These are phyloP conservation scores for Drosophila yakuba DNA, from an alignment of 1,140 invertebrate species.

Conservation along the genomic window DNA sequence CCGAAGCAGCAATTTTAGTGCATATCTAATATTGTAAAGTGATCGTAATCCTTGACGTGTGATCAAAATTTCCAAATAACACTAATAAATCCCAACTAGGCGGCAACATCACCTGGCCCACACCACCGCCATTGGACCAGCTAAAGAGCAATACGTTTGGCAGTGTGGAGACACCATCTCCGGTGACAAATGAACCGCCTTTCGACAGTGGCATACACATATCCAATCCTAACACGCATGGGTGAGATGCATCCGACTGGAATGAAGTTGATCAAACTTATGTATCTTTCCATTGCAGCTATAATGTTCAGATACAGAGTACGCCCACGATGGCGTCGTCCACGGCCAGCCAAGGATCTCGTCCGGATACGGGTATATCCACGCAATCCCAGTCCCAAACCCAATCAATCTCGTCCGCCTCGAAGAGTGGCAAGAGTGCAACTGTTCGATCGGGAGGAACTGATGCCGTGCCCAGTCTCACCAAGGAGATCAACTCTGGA, in stretches of 20 bases:
- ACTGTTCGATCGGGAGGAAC: slow-evolving; percentile 28
- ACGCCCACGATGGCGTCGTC: slow-evolving; percentile 81
- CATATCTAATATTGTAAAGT: slow-evolving; percentile 53
- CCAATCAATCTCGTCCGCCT: slow-evolving; percentile 70
- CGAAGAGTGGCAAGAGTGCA: slow-evolving; percentile 72
- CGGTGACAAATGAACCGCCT: slow-evolving; percentile 79
- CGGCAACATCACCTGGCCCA: slow-evolving; percentile 81
- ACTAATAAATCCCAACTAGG: slow-evolving; percentile 37
- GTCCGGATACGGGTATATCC: slow-evolving; percentile 84
- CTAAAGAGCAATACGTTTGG: slow-evolving; percentile 81
- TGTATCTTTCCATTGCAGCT: slow-evolving; percentile 43
- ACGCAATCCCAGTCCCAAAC: slow-evolving; percentile 60
- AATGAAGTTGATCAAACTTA: background rate
- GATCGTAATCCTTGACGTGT: slow-evolving; percentile 5
- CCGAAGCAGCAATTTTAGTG: slow-evolving; percentile 42
- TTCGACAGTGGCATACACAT: slow-evolving; percentile 75
- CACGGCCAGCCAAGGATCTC: slow-evolving; percentile 77
- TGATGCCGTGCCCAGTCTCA: slow-evolving; percentile 74
- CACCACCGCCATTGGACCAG: slow-evolving; percentile 79
- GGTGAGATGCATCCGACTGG: slow-evolving; percentile 35
- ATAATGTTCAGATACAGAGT: slow-evolving; percentile 82
- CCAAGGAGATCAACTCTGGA: slow-evolving; percentile 85
- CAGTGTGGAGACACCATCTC: slow-evolving; percentile 81
- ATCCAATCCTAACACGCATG: slow-evolving; percentile 84
- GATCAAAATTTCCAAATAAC: slow-evolving; percentile 6